Base-by-base conservation (phyloP, 2,888 invertebrate genomes). In the Leptodirus hochenwartii region DNA sequence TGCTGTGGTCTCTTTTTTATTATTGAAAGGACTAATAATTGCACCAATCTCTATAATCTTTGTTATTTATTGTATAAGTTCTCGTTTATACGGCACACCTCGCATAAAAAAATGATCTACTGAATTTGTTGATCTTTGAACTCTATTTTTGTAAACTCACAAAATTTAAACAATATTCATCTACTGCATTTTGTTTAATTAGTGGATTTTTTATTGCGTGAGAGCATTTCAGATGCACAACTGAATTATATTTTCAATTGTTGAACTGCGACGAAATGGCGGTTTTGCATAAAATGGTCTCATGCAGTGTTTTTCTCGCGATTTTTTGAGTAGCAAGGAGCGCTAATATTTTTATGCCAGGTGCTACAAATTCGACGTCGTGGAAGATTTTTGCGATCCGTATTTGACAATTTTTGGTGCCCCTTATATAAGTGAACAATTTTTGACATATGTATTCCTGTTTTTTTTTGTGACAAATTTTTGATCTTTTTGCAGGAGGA, bases 81-180 rank as follows among this genome's bases (percentile, higher is more conserved):
- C 54, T 54, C n/a, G n/a, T 66, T 66, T 66, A 58, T 66, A 66
- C 66, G 66, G 66, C 66, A 67, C 66, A 56, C 56, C 57, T 56
- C 56, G 56, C 54, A 55, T 53, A 43, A 9, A 24, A 6, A 15
- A 15, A 24, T 23, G 20, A 22, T 28, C 17, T 15, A 17, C 27
- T 32, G 3, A 10, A 17, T 8, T 6, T 16, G 2, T 31, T 17
- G 5, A 12, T 16, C 12, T 22, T 22, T 22, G 10, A 11, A 11
- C 11, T 22, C 11, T 22, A 4, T 22, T 22, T 22, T 22, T 22
- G 12, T 8, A 29, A 22, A 29, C 10, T 3, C 4, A 2, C 4
- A 11, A 4, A 29, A 22, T 29, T 11, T 20, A 20, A 20, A 8
- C n/a, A 20, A 20, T 20, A 20, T 8, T 20, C 20, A 6, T 6